Evolutionary conservation across 2,797 vertebrate genomes (phyloP), one percentile per base, ranked within the genome.

Genomic region (Borostomias antarcticus): DNA sequence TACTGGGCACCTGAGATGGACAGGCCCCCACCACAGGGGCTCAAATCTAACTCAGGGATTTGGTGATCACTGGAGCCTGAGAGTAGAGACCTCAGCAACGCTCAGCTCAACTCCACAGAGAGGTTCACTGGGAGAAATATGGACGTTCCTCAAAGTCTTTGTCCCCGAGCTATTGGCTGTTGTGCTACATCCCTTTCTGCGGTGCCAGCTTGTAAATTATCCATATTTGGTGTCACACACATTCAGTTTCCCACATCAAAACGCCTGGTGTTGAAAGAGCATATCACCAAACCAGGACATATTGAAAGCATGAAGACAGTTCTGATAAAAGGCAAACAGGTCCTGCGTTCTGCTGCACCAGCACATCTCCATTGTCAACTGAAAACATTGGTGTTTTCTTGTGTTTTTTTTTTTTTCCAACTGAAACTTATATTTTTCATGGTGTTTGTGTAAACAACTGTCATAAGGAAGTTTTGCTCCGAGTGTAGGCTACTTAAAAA

Each of bases 1-100:
- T 85, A 82, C 72, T 51, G 62, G 78, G 76, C 79, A 83, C 75
- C 81, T 83, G 81, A 86, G 78, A 81, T 53, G 23, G 48, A n/a
- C 10, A 40, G 37, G 9, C 19, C 68, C 75, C 4, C 59, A 70
- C 62, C 66, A 56, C 40, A 21, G 10, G 52, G 37, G 68, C 54
- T 67, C 64, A 85, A 86, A 82, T 64, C 59, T 19, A 74, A 76
- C 74, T 68, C 54, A 68, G 63, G 59, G 73, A 79, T 82, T 84
- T 81, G 70, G 69, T 78, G 67, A 63, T 74, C 70, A 30, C 69
- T 61, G 26, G 4, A 45, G 61, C 76, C 65, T 69, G 50, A 63
- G 33, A 67, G 48, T 80, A 62, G 69, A 81, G 80, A 74, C 70
- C 64, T 48, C 43, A 50, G 32, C n/a, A 47, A 65, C 13, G 23